These are phyloP conservation scores for Sus cebifrons DNA, from an alignment of 2,797 vertebrate species.

Conservation along the genomic window DNA sequence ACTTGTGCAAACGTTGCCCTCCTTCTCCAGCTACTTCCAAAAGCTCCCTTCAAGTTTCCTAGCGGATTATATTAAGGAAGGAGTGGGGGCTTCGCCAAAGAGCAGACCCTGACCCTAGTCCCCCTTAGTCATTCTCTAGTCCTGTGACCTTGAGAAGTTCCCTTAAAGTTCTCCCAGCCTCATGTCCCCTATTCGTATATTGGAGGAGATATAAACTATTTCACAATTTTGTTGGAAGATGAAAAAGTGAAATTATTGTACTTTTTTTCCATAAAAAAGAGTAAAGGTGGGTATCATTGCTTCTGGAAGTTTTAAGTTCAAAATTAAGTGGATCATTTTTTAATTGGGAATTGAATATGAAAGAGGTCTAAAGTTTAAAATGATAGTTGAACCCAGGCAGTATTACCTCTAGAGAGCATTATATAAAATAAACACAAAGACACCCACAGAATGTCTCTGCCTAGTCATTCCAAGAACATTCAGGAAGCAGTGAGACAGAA, in stretches of 20 bases:
- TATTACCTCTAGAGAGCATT: background rate
- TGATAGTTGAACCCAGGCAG: background rate
- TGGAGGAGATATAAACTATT: background rate
- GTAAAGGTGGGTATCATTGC: background rate
- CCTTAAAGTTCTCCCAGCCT: background rate
- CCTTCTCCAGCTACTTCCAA: background rate
- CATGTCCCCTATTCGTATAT: background rate
- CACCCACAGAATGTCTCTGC: background rate
- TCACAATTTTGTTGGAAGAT: background rate
- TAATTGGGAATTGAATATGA: background rate
- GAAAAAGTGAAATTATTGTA: background rate
- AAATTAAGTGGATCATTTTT: background rate
- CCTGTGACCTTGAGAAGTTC: background rate
- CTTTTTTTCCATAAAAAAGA: background rate
- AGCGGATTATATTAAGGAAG: background rate
- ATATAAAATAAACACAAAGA: background rate
- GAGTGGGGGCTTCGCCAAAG: fast-evolving
- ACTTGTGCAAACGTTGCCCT: background rate
- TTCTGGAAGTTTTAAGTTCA: slow-evolving; percentile 23
- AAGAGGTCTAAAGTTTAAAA: background rate
- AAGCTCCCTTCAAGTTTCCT: background rate
- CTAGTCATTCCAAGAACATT: background rate
- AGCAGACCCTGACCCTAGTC: background rate
- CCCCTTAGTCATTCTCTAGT: background rate
- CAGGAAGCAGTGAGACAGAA: background rate